A percentile compares a stretch with the other conserved stretches of the same genome.
Evolutionary conservation across 2,797 vertebrate genomes (phyloP).

Genomic region (Parambassis ranga): DNA sequence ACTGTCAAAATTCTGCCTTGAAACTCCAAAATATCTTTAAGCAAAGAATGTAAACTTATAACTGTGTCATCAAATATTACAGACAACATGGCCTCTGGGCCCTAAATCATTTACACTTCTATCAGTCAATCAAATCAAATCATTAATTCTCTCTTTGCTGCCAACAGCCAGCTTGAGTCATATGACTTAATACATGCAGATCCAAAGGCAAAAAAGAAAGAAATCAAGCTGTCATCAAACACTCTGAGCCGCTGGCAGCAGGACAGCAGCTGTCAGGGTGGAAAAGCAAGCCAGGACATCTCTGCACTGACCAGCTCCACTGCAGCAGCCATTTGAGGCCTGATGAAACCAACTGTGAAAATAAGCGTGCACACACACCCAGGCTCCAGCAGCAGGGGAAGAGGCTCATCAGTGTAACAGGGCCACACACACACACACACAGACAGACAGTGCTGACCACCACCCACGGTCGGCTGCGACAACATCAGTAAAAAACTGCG

Average conservation of each 20-base stretch:
- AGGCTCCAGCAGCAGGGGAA: slow-evolving; percentile 31
- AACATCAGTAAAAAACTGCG: slow-evolving; percentile 47
- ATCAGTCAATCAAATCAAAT: background rate
- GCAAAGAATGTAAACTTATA: too few relatives aligned
- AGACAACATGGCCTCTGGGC: too few relatives aligned
- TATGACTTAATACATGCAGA: slow-evolving; percentile 9
- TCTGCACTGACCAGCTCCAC: slow-evolving; percentile 39
- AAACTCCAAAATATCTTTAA: too few relatives aligned
- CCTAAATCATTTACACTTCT: background rate
- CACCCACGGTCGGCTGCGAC: slow-evolving; percentile 45
- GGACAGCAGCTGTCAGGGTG: slow-evolving; percentile 59
- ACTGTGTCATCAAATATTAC: too few relatives aligned
- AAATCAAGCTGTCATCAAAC: slow-evolving; percentile 53
- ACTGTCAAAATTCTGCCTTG: too few relatives aligned
- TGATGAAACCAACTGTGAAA: slow-evolving; percentile 70
- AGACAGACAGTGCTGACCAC: slow-evolving; percentile 35
- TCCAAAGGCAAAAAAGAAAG: slow-evolving; percentile 40
- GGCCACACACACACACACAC: slow-evolving; percentile 62
- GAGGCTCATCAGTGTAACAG: slow-evolving; percentile 32
- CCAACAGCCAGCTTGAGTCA: background rate
- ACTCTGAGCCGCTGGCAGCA: slow-evolving; percentile 19
- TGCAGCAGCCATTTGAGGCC: slow-evolving; percentile 50
- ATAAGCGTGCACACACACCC: slow-evolving; percentile 60
- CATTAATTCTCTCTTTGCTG: background rate
- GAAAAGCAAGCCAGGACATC: slow-evolving; percentile 37